Evolutionary conservation across 2,113 vertebrate species (phyloP), one percentile per base, ranked within the genome.

Genomic region (Pontoporia blainvillei): DNA sequence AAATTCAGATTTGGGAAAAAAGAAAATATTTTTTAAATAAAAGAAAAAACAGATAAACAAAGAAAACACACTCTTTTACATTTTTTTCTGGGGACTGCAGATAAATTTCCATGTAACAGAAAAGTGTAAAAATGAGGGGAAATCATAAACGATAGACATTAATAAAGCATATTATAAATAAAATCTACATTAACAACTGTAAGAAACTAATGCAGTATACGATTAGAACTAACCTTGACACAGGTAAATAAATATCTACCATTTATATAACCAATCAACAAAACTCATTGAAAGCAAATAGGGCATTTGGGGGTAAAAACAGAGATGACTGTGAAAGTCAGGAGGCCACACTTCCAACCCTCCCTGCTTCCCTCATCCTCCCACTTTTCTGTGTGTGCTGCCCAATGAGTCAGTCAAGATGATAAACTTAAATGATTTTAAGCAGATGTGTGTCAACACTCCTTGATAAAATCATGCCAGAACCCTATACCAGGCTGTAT

Each of bases 311-410:
- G 62, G 86, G 72, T 57, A 86, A 67, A 78, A n/a, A 93, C 0
- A 2, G 46, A 94, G 54, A 62, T 23, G 8, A 34, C 61, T 4
- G 8, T 78, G 52, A 64, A 79, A 81, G 25, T 66, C 39, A 34
- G 31, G 57, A 79, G 52, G 29, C 5, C 6, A 72, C 41, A 21
- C 54, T 72, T 87, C 73, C 84, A 75, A 10, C 41, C 91, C 92
- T 95, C 62, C 57, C 64, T 27, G n/a, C 62, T 90, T 52, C 85
- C 82, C 93, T 92, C 97, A 84, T 69, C 90, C 52, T n/a, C 69
- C 20, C 9, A 0, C 9, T 54, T 92, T 59, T 67, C 85, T 89
- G 36, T 44, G 59, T 44, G n/a, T 23, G 57, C 94, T 94, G 76
- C 83, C 90, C 86, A 8, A 1, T 93, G 92, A 91, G 57, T 96